Conservation (phyloP, 2,797 vertebrate species). For the Pachyuromys duprasi region DNA sequence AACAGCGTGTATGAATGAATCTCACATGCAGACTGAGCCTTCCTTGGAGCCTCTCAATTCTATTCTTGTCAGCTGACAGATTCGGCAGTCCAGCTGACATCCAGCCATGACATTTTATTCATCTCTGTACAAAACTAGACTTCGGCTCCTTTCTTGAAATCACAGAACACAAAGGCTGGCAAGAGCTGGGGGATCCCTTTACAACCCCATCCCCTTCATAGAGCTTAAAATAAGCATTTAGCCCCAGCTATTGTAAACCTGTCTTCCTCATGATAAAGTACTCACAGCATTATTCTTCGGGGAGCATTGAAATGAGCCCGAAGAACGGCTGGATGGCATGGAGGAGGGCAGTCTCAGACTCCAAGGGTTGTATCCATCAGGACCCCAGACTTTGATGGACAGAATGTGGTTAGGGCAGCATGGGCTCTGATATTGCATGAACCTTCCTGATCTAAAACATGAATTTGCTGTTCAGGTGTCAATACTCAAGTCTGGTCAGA, state of each 20-base stretch:
- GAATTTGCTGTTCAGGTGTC: not conserved
- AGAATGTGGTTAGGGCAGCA: not conserved
- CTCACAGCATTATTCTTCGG: constrained; percentile 34
- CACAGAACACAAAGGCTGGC: constrained; percentile 25
- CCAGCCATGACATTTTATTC: constrained; percentile 54
- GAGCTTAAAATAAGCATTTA: constrained; percentile 32
- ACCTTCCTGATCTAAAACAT: not conserved
- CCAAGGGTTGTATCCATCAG: not conserved
- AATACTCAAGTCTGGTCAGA: not conserved
- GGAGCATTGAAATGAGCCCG: not conserved
- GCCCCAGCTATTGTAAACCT: constrained; percentile 55
- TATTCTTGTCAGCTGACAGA: constrained; percentile 43
- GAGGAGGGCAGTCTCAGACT: not conserved
- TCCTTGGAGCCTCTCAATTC: constrained; percentile 47
- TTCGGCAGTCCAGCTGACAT: constrained; percentile 57
- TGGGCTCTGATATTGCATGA: not conserved
- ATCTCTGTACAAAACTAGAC: not conserved
- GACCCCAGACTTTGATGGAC: not conserved
- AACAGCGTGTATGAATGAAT: constrained; percentile 37
- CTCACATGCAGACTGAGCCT: constrained; percentile 20
- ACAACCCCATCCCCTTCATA: constrained; percentile 50
- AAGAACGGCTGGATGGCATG: constrained; percentile 52
- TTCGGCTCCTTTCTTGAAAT: constrained; percentile 55
- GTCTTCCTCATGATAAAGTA: constrained; percentile 66
- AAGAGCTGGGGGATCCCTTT: constrained; percentile 29